These are phyloP conservation scores for Pectinophora gossypiella DNA, from an alignment of 1,140 invertebrate species.

Conservation along the genomic window DNA sequence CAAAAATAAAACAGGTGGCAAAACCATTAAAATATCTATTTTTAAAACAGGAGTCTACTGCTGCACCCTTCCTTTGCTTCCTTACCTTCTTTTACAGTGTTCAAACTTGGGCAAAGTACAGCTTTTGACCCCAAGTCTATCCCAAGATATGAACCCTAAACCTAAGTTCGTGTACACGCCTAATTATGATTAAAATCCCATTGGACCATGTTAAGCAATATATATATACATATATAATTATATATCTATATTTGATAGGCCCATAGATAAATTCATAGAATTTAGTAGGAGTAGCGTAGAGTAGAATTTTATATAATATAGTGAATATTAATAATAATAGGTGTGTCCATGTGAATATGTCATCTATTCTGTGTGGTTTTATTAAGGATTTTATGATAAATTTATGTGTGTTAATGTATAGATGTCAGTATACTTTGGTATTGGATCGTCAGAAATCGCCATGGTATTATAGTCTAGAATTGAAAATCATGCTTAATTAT, in stretches of 20 bases:
- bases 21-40: too few species aligned
- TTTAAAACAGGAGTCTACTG: slow-evolving; percentile 32
- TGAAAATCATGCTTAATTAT: too few species aligned
- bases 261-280: slow-evolving; percentile 48
- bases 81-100: too few species aligned
- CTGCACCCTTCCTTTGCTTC: slow-evolving; percentile 14
- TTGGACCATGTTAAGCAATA: slow-evolving; percentile 72
- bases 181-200: slow-evolving; percentile 60
- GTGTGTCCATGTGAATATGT: slow-evolving; percentile 28
- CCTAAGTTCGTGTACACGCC: slow-evolving; percentile 37
- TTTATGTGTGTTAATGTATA: slow-evolving; percentile 19
- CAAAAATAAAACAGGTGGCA: too few species aligned
- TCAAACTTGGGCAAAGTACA: neutral
- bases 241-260: slow-evolving; percentile 55
- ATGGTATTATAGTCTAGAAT: too few species aligned
- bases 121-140: slow-evolving; percentile 35
- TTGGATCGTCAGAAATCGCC: too few species aligned
- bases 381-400: slow-evolving; percentile 15
- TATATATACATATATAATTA: too few species aligned
- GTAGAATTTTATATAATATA: slow-evolving; percentile 61
- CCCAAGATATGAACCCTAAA: too few species aligned
- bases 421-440: slow-evolving; percentile 6
- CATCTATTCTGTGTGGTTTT: slow-evolving; percentile 24
- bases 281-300: slow-evolving; percentile 56
- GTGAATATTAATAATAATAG: slow-evolving; percentile 22